phyloP scores from a whole-genome alignment of 2,113 vertebrate species.

The Scartelaos histophorus region DNA sequence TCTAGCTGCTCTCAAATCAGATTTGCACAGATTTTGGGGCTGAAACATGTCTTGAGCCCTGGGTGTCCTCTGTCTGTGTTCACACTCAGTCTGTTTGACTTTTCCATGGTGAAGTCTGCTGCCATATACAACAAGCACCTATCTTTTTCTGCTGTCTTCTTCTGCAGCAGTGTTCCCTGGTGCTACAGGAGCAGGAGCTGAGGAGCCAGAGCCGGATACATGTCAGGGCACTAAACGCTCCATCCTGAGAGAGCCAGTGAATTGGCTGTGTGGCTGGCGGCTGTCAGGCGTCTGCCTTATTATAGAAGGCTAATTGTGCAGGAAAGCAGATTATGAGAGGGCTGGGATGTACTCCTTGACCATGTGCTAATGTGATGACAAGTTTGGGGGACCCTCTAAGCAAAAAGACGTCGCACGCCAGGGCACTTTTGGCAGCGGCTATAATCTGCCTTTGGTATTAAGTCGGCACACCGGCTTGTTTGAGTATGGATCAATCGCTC shows the following conservation, averaged over 20 bases:
- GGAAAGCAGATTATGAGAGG: constrained; percentile 82
- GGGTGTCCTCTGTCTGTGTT: constrained; percentile 23
- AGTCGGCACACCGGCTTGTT: constrained; percentile 81
- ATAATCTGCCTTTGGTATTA: constrained; percentile 84
- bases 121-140: constrained; percentile 62
- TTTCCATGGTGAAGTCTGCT: constrained; percentile 71
- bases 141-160: constrained; percentile 49
- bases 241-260: constrained; percentile 61
- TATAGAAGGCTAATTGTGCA: constrained; percentile 82
- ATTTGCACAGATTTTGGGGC: constrained; percentile 57
- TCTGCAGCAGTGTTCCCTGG: constrained; percentile 34
- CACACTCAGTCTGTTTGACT: constrained; percentile 59
- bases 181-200: constrained; percentile 35
- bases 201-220: constrained; percentile 45
- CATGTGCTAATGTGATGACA: constrained; percentile 84
- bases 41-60: constrained; percentile 59
- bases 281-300: constrained; percentile 73
- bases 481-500: constrained; percentile 81
- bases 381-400: constrained; percentile 77
- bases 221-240: constrained; percentile 62
- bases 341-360: constrained; percentile 82
- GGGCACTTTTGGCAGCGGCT: constrained; percentile 76
- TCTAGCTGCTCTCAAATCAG: constrained; percentile 63
- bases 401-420: constrained; percentile 74
- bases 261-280: constrained; percentile 56